phyloP scores from a whole-genome alignment of 2,113 vertebrate species.

The Rissa tridactyla region DNA sequence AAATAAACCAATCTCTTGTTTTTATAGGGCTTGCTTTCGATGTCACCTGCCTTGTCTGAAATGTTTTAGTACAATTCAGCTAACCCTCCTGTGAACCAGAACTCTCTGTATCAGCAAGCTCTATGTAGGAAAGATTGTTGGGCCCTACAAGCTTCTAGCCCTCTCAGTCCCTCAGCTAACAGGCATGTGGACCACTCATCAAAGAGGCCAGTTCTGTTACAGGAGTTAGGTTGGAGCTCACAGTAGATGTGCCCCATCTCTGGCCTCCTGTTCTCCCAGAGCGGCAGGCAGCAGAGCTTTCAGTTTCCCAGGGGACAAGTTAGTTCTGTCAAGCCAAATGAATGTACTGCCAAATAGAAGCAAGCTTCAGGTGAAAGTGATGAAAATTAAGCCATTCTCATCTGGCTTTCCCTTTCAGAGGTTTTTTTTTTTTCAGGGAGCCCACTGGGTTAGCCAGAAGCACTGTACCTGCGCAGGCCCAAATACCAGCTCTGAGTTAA shows the following conservation, averaged over 20 bases:
- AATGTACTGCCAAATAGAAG: not conserved
- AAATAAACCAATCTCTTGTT: not conserved
- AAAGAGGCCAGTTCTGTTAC: not conserved
- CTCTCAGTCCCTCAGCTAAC: not conserved
- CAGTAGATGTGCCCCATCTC: not conserved
- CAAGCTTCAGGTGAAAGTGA: not conserved
- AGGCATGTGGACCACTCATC: not conserved
- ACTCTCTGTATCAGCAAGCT: not conserved
- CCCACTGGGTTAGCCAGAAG: not conserved
- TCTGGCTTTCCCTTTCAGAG: not conserved
- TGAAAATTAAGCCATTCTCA: not conserved
- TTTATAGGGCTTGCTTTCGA: not conserved
- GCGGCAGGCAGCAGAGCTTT: not conserved
- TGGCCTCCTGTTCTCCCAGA: not conserved
- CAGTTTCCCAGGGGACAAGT: not conserved
- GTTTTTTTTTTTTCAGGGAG: not conserved
- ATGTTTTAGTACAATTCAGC: not conserved
- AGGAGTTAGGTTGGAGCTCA: not conserved
- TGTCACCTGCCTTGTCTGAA: not conserved
- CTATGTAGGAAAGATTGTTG: not conserved
- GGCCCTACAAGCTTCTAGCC: not conserved
- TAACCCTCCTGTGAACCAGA: not conserved
- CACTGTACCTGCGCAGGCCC: not conserved
- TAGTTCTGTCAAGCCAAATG: not conserved
- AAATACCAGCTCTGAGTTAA: not conserved